Conservation (phyloP, 2,113 vertebrate genomes). For the Macaca nemestrina region DNA sequence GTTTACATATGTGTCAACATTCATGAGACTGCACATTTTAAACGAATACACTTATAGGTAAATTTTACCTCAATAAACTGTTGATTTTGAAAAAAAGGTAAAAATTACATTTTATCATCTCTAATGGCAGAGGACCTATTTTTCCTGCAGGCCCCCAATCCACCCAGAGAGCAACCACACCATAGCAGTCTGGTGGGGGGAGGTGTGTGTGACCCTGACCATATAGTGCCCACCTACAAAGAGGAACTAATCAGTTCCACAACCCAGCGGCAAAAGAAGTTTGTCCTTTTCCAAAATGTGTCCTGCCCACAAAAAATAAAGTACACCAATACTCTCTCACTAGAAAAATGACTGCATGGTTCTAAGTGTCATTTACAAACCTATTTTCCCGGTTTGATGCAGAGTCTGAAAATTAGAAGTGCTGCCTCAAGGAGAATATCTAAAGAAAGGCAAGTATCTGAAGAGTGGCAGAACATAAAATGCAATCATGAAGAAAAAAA, state of each 20-base stretch:
- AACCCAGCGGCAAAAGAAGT: background rate
- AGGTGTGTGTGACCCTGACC: background rate
- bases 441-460: background rate
- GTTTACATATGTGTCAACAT: background rate
- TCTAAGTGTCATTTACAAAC: background rate
- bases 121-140: background rate
- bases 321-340: background rate
- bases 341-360: constrained; percentile 2
- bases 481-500: background rate
- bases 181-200: background rate
- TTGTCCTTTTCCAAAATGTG: background rate
- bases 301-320: background rate
- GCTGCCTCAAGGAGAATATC: background rate
- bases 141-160: constrained; percentile 15
- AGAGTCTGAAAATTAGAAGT: background rate
- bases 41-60: background rate
- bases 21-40: background rate
- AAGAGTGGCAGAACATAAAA: background rate
- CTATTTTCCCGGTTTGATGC: background rate
- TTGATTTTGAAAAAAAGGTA: background rate
- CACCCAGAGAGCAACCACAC: background rate
- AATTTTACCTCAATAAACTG: background rate
- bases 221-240: background rate
- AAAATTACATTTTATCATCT: constrained; percentile 5
- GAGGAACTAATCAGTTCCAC: background rate